Evolutionary conservation across 2,113 vertebrate species (phyloP).

Genomic region (Hippocampus zosterae): DNA sequence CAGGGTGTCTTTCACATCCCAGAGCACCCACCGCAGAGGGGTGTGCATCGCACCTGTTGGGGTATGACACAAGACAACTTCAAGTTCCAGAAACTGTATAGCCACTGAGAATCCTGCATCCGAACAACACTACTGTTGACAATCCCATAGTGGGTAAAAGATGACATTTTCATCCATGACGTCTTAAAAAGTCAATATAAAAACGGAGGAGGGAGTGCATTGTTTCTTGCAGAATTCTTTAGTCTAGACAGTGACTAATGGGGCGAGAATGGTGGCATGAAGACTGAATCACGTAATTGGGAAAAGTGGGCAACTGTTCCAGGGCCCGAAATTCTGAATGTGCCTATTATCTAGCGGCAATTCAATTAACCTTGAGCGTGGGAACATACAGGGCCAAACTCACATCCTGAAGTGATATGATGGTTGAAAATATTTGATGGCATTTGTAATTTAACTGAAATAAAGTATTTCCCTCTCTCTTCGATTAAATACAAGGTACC

Average conservation of each 20-base stretch:
- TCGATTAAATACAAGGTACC: too few relatives aligned
- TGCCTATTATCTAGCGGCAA: background rate
- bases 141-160: background rate
- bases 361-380: slow-evolving; percentile 6
- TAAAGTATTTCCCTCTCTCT: too few relatives aligned
- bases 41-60: slow-evolving; percentile 50
- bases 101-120: background rate
- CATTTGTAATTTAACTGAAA: background rate
- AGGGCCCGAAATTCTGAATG: background rate
- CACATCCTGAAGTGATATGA: background rate
- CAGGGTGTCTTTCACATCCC: slow-evolving; percentile 92
- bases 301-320: background rate
- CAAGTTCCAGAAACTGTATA: background rate
- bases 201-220: background rate
- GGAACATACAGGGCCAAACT: background rate
- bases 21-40: slow-evolving; percentile 79
- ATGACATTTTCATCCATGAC: background rate
- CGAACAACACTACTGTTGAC: background rate
- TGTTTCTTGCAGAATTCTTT: background rate
- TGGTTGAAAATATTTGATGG: background rate
- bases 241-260: slow-evolving; percentile 6
- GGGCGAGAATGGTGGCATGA: slow-evolving; percentile 1
- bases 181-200: background rate
- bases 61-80: background rate
- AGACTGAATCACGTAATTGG: slow-evolving; percentile 2